Conservation (phyloP, 2,113 vertebrate genomes). For the Emydura subglobosa region DNA sequence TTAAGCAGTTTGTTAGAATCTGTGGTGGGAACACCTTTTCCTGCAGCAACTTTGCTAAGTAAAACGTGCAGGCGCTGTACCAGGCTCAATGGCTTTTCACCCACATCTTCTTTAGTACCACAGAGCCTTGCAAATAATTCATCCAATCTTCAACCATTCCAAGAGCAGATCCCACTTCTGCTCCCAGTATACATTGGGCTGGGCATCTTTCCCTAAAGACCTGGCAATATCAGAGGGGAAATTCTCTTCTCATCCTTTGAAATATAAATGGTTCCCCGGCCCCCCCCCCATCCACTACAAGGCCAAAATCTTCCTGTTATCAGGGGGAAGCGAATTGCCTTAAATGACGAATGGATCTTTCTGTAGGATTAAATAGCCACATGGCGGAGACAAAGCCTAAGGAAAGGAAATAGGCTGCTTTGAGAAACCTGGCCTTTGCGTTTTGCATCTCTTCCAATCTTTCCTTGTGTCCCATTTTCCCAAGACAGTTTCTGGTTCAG, state of each 20-base stretch:
- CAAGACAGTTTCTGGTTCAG: not conserved
- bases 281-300: not conserved
- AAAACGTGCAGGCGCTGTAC: not conserved
- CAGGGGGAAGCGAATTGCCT: not conserved
- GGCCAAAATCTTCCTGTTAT: not conserved
- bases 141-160: not conserved
- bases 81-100: not conserved
- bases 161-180: not conserved
- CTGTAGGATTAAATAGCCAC: not conserved
- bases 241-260: not conserved
- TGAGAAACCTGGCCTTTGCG: not conserved
- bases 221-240: not conserved
- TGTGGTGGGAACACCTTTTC: not conserved
- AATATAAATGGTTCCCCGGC: not conserved
- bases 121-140: not conserved
- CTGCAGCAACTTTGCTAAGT: not conserved
- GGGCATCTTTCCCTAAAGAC: not conserved
- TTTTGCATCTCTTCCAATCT: not conserved
- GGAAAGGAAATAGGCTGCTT: not conserved
- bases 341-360: not conserved
- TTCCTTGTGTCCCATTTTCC: not conserved
- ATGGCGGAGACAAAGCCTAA: not conserved
- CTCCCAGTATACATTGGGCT: not conserved
- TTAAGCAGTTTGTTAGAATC: not conserved
- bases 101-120: not conserved